phyloP scores from a whole-genome alignment of 2,888 invertebrate species.

The Melangyna quadrimaculata region DNA sequence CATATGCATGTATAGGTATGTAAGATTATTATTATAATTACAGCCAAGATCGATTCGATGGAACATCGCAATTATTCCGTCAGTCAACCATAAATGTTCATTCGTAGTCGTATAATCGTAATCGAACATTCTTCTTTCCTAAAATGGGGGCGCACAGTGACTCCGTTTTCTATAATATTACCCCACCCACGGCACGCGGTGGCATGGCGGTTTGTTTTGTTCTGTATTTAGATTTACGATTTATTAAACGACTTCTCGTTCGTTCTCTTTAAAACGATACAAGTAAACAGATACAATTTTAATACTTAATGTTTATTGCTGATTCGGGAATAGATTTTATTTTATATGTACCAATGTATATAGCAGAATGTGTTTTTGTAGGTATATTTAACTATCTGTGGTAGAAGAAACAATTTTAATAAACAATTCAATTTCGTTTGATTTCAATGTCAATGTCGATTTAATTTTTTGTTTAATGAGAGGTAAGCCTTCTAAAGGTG shows the following conservation, averaged over 20 bases:
- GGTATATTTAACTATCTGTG: too few species aligned
- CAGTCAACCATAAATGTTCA: slow-evolving; percentile 72
- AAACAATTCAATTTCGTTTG: slow-evolving; percentile 46
- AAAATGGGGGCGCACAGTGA: slow-evolving; percentile 65
- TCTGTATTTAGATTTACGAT: slow-evolving; percentile 44
- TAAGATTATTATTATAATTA: too few species aligned
- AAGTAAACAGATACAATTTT: slow-evolving; percentile 6
- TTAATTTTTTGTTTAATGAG: neutral
- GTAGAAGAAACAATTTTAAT: slow-evolving; percentile 32
- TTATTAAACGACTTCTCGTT: slow-evolving; percentile 25
- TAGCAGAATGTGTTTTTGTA: neutral
- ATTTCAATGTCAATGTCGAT: slow-evolving; percentile 67
- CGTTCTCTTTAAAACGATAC: neutral
- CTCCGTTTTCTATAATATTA: slow-evolving; percentile 51
- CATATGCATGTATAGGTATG: neutral
- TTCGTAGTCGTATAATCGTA: slow-evolving; percentile 24
- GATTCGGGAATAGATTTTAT: slow-evolving; percentile 9
- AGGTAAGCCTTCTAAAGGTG: neutral
- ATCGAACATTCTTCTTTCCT: slow-evolving; percentile 67
- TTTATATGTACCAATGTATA: too few species aligned
- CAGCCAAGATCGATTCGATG: slow-evolving; percentile 17
- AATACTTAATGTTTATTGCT: slow-evolving; percentile 24
- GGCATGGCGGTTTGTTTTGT: neutral
- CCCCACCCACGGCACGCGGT: slow-evolving; percentile 61
- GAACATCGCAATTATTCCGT: slow-evolving; percentile 70